These are phyloP conservation scores for Drosophila tristis DNA, from an alignment of 1,140 invertebrate species.

Conservation along the genomic window DNA sequence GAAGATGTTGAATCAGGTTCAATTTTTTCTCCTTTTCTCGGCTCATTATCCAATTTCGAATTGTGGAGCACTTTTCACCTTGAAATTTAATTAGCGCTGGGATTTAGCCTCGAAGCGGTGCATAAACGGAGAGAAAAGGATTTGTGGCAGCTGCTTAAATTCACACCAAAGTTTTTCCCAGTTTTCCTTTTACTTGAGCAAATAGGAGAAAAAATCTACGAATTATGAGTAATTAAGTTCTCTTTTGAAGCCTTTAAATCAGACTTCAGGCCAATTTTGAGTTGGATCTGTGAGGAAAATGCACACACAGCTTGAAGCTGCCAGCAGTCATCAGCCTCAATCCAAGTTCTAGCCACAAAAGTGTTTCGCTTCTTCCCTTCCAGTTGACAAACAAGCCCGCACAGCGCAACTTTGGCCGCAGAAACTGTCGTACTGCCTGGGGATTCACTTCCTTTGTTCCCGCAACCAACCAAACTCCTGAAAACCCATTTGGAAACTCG, in stretches of 20 bases:
- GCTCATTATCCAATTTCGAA: too few species aligned
- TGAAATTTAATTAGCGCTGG: constrained; percentile 32
- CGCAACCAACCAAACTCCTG: constrained; percentile 1
- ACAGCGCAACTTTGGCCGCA: constrained; percentile 8
- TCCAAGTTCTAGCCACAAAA: too few species aligned
- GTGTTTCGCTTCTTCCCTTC: background rate
- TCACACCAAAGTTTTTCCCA: constrained; percentile 46
- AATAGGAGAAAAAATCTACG: constrained; percentile 2
- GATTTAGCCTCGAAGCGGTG: constrained; percentile 38
- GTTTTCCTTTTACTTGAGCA: constrained; percentile 16
- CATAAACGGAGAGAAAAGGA: background rate
- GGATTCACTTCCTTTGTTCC: constrained; percentile 17
- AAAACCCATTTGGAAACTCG: background rate
- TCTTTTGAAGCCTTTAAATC: constrained; percentile 8
- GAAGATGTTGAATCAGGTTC: too few species aligned
- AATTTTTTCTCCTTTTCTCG: too few species aligned
- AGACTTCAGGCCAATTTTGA: too few species aligned
- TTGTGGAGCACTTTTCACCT: too few species aligned
- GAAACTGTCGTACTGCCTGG: background rate
- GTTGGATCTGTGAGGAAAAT: too few species aligned
- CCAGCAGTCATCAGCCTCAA: too few species aligned
- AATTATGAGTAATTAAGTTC: constrained; percentile 40
- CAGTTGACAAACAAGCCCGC: background rate
- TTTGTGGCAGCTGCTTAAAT: constrained; percentile 34
- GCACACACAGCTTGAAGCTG: too few species aligned